A percentile compares a stretch with the other conserved stretches of the same genome.
Conservation (phyloP, 2,888 invertebrate species). For the Leptinotarsa rubiginosa region DNA sequence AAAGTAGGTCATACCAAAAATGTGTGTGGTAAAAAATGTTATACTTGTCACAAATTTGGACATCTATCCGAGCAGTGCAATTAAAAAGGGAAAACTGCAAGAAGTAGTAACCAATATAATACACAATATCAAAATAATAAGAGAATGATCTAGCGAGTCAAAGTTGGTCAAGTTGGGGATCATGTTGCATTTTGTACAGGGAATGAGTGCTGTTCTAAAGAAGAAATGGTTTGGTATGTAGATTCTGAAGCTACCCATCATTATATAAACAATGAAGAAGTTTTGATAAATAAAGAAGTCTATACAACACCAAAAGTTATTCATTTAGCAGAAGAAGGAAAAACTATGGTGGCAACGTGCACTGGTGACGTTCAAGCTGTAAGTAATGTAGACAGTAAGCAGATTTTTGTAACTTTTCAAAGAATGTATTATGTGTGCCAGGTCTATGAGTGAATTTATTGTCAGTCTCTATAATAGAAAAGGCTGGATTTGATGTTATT, state of each 20-base stretch:
- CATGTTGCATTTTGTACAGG: too few species aligned
- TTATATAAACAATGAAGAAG: constrained; percentile 18
- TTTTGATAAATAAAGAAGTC: constrained; percentile 26
- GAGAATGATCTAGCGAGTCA: too few species aligned
- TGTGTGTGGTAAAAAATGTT: too few species aligned
- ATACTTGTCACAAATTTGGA: too few species aligned
- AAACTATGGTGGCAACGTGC: constrained; percentile 35
- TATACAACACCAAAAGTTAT: constrained; percentile 33
- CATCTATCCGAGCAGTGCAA: background rate
- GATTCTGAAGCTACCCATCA: constrained; percentile 36
- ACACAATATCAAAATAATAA: too few species aligned
- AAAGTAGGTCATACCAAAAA: background rate
- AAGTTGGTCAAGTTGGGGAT: too few species aligned
- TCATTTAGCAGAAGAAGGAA: constrained; percentile 38
- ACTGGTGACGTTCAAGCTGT: constrained; percentile 30
- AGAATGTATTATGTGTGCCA: constrained; percentile 24
- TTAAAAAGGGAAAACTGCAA: too few species aligned
- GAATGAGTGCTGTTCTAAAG: too few species aligned
- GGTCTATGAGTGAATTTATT: constrained; percentile 31
- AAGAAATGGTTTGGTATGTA: background rate
- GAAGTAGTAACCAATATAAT: too few species aligned
- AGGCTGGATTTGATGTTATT: background rate
- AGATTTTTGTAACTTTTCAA: constrained; percentile 32
- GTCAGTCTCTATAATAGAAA: background rate
- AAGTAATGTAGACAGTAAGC: constrained; percentile 19